Base-by-base conservation (phyloP, 2,888 invertebrate species). In the Dynastes tityus region DNA sequence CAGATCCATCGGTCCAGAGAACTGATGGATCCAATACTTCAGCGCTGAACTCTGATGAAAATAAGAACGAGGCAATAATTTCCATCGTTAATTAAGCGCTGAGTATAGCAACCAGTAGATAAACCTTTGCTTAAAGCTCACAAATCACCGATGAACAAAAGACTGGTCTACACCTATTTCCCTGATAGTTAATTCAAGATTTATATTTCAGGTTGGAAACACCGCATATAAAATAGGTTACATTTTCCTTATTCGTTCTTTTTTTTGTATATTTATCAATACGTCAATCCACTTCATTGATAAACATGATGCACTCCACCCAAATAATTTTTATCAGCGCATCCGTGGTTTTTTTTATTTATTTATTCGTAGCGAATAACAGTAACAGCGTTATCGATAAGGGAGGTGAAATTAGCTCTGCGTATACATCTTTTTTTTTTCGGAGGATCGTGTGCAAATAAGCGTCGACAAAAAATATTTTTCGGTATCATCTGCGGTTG, bases 401-500 rank as follows among this genome's bases (percentile, higher is more conserved):
- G 73, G 73, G 73, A 58, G n/a, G 73, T 58, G 61, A 73, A 73
- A 73, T 73, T 61, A 73, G 45, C 22, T 40, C 27, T 9, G 27
- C 40, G 40, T 61, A 53, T 64, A 68, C 49, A 40, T 68, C 67
- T 67, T 58, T 58, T 40, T 73, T 71, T 71, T 40, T 58, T 61
- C 27, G 22, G 40, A 29, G 58, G 40, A 58, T 58, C 40, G 58
- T 61, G 73, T 73, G 45, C 61, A 73, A 73, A 73, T 73, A 73
- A 61, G 37, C 40, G 58, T 27, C 40, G 73, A 73, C 58, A 73
- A 73, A 73, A 58, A 58, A 73, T 45, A 61, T 73, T 61, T 73
- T 73, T 61, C 58, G 11, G 73, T 73, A 73, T 73, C 73, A 73
- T 73, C 73, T 73, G 73, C 22, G 73, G 45, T 40, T 61, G 73